Evolutionary conservation across 2,113 vertebrate genomes (phyloP).

Genomic region (Ameiurus melas): DNA sequence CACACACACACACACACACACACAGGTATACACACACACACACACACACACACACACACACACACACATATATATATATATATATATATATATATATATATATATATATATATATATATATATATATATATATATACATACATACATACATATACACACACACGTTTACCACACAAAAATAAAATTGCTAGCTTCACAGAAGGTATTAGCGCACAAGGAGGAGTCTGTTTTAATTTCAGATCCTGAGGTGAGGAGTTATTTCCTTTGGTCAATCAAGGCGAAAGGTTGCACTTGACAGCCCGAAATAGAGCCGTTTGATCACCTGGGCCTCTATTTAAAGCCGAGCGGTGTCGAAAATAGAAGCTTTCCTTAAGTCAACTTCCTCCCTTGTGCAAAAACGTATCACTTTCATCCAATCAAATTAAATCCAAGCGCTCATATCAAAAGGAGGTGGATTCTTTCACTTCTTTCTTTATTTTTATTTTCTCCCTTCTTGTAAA

Average conservation of each 20-base stretch:
- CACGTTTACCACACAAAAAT: not conserved
- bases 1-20: not conserved
- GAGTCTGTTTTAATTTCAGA: constrained; percentile 34
- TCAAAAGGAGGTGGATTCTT: constrained; percentile 51
- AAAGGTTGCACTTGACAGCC: constrained; percentile 22
- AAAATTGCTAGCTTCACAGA: constrained; percentile 21
- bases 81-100: too few species aligned
- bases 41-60: too few species aligned
- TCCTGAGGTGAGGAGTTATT: constrained; percentile 43
- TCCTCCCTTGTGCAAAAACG: constrained; percentile 56
- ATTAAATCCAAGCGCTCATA: constrained; percentile 53
- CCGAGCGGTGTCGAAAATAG: constrained; percentile 30
- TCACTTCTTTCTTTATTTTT: constrained; percentile 29
- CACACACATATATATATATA: not conserved
- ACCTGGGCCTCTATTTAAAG: constrained; percentile 36
- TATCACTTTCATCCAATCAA: constrained; percentile 37
- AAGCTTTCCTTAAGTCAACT: constrained; percentile 55
- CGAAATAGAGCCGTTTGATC: constrained; percentile 44
- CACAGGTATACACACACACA: too few species aligned
- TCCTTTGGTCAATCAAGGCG: constrained; percentile 38
- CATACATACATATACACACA: too few species aligned
- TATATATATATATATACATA: too few species aligned
- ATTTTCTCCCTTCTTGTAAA: constrained; percentile 21
- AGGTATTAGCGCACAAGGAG: constrained; percentile 24
- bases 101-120: too few species aligned